Evolutionary conservation across 2,113 vertebrate species (phyloP), one percentile per base, ranked within the genome.

Genomic region (Verasper variegatus): DNA sequence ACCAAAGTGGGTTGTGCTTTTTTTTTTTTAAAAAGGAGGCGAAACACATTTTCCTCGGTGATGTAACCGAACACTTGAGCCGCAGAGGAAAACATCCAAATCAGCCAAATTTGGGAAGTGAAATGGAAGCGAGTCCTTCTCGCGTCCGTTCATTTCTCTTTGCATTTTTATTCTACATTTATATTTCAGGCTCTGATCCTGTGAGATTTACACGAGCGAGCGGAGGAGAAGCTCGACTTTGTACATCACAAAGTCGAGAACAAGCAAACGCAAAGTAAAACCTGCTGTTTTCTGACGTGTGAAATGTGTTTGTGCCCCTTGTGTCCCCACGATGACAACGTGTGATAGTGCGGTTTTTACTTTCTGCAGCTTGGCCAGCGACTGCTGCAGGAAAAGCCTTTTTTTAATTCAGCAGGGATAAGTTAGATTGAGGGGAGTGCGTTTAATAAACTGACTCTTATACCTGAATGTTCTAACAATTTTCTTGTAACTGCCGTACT

Each of bases 41-140:
- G n/a, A 69, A 81, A 59, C 40, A 17, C 40, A 31, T 42, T 70
- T 49, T n/a, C 42, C 52, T 57, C 10, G 10, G 68, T 74, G 47
- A 79, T 79, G 68, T 65, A 69, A 71, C 24, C 21, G 73, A 20
- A 47, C 76, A 82, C 42, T 72, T 63, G 66, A 62, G 69, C 24
- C 70, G 35, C 45, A 71, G 52, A 63, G 54, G 21, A 60, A 69
- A 79, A 63, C 68, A 70, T 81, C 51, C n/a, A 62, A 76, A 70
- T 40, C 51, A 65, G 62, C 68, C 58, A 59, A 47, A 72, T 81
- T 71, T 80, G 37, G 54, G 67, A 51, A 70, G 55, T 45, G 54
- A 67, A 75, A 75, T 60, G 82, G 64, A 82, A 72, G n/a, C 12
- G 21, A 69, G 56, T 68, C 21, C 5, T 3, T 42, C 5, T 54